phyloP scores from a whole-genome alignment of 2,888 invertebrate species.

The Drosophila glabriapex region DNA sequence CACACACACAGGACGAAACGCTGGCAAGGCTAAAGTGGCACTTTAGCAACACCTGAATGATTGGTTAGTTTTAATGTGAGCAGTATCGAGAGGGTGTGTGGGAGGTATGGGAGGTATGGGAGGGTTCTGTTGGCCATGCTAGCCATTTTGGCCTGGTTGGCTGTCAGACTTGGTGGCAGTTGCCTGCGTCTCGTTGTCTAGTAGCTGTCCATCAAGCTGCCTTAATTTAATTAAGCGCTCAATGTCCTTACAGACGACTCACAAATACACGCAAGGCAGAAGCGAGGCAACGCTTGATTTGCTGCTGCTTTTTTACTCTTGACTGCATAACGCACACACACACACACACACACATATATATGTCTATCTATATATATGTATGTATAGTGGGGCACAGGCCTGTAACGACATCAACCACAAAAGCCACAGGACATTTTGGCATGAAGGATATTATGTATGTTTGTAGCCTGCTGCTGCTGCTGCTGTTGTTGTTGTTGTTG shows the following conservation, averaged over 20 bases:
- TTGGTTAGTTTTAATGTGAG: constrained; percentile 41
- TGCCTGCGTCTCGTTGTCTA: constrained; percentile 64
- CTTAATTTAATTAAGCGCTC: constrained; percentile 81
- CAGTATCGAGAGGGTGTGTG: not conserved
- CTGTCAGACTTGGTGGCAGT: constrained; percentile 34
- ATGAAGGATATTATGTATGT: constrained; percentile 73
- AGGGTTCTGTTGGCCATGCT: constrained; percentile 2
- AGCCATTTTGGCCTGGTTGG: not conserved
- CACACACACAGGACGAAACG: not conserved
- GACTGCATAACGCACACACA: constrained; percentile 64
- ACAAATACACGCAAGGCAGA: constrained; percentile 33
- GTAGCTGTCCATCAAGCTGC: constrained; percentile 78
- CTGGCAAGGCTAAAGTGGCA: constrained; percentile 45
- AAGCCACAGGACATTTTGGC: constrained; percentile 77
- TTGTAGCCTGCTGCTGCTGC: constrained; percentile 20
- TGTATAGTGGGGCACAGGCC: constrained; percentile 50
- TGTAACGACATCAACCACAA: constrained; percentile 68
- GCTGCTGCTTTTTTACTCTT: constrained; percentile 77
- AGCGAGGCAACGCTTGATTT: constrained; percentile 71
- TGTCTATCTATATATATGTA: constrained; percentile 9
- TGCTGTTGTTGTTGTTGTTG: constrained; percentile 17
- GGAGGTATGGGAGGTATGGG: not conserved
- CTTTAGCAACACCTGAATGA: constrained; percentile 72
- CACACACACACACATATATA: constrained; percentile 10
- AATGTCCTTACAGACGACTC: constrained; percentile 71